Evolutionary conservation across 1,140 invertebrate species (phyloP), one percentile per base, ranked within the genome.

Genomic region (Dinoponera quadriceps): DNA sequence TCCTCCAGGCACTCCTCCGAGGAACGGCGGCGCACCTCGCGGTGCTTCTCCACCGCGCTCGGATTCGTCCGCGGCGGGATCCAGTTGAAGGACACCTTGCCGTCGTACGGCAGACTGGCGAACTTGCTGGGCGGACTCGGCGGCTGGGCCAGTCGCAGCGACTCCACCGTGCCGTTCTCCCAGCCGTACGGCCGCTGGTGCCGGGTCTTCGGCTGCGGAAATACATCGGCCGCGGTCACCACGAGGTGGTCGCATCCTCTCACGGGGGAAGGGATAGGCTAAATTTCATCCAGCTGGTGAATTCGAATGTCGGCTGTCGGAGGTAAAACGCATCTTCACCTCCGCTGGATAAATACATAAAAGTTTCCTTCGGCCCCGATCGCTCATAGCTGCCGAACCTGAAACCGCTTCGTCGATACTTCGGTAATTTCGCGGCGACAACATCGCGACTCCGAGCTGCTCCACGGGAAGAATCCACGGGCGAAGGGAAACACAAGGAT

Each of bases 181-280:
- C 96, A 97, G 3, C 96, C 96, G 85, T 96, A 97, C 11, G 96
- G 96, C 84, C 96, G 94, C 91, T 96, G 96, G 88, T 97, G 96
- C 74, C 96, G 95, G 14, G 96, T 97, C 94, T 97, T 97, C 18
- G 96, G 96, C 96, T 97, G 93, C 81, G 94, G 94, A 29, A 69
- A 80, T 62, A 63, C 51, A 51, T 72, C 38, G 49, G 27, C 20
- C 22, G n/a, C 38, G 4, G 0, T 44, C 38, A 44, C 33, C n/a
- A 33, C 7, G 33, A 7, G 33, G 33, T n/a, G n/a, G n/a, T n/a
- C n/a, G n/a, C n/a, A n/a, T n/a, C n/a, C n/a, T n/a, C n/a, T n/a
- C n/a, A n/a, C n/a, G n/a, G n/a, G n/a, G n/a, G n/a, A n/a, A n/a
- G n/a, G n/a, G n/a, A n/a, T n/a, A n/a, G n/a, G n/a, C n/a, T n/a